These are phyloP conservation scores for Perccottus glenii DNA, from an alignment of 2,113 vertebrate genomes.

Conservation along the genomic window DNA sequence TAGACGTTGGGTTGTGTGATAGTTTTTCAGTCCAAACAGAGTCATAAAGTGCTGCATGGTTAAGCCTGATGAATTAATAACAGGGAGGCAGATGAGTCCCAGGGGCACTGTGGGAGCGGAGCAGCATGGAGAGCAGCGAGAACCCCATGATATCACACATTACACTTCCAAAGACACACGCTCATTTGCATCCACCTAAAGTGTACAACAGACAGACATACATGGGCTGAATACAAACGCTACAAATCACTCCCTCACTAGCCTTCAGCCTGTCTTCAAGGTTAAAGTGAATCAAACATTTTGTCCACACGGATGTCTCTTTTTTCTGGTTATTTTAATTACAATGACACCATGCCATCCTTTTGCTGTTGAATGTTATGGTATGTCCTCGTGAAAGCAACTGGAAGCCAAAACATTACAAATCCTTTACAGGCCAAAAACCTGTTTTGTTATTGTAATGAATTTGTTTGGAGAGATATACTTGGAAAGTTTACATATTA, in stretches of 20 bases:
- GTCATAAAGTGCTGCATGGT: slow-evolving; percentile 82
- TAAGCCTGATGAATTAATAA: slow-evolving; percentile 85
- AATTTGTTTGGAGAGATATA: slow-evolving; percentile 3
- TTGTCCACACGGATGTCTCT: slow-evolving; percentile 11
- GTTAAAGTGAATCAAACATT: slow-evolving; percentile 42
- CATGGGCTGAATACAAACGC: slow-evolving; percentile 16
- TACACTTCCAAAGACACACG: slow-evolving; percentile 32
- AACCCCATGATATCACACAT: slow-evolving; percentile 42
- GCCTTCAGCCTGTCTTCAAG: slow-evolving; percentile 21
- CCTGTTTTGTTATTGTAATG: background rate
- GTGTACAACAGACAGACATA: slow-evolving; percentile 9
- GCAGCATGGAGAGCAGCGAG: slow-evolving; percentile 66
- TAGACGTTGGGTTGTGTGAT: slow-evolving; percentile 68
- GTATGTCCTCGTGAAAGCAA: slow-evolving; percentile 16
- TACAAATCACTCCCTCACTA: background rate
- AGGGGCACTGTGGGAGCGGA: slow-evolving; percentile 77
- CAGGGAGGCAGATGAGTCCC: slow-evolving; percentile 82
- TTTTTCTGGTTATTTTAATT: slow-evolving; percentile 22
- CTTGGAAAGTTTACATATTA: too few species aligned
- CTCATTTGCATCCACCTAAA: slow-evolving; percentile 53
- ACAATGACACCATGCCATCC: background rate
- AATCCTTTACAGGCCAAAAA: slow-evolving; percentile 13
- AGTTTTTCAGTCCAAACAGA: slow-evolving; percentile 81
- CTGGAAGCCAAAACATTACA: slow-evolving; percentile 23
- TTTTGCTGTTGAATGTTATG: background rate